Base-by-base conservation (phyloP, 2,888 invertebrate species). In the Euphydryas editha region DNA sequence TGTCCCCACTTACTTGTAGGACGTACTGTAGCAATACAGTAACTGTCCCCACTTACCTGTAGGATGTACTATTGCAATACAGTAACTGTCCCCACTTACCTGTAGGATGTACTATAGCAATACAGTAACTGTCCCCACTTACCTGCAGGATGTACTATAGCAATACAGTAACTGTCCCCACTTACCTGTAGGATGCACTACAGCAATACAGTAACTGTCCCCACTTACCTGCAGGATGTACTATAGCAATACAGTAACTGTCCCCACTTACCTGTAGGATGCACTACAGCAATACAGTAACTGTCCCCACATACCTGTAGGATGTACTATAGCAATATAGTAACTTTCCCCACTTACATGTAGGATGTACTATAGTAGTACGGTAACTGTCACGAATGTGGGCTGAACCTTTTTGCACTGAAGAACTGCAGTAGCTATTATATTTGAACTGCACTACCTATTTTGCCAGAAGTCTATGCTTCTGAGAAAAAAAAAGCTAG, bases 361-460 rank as follows among this genome's bases (percentile, higher is more conserved):
- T 66, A 86, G 6, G 65, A 66, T 3, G 56, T 67, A 0, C 65
- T 81, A 0, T 88, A 89, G 63, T 54, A 69, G 57, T 20, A 21
- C 20, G 47, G 47, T 47, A 47, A 47, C 11, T 47, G 13, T 15
- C 20, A 20, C 20, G 11, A 20, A 5, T 18, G 13, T 11, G 4
- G 18, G 8, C 44, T 17, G 6, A n/a, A n/a, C n/a, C n/a, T n/a
- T n/a, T n/a, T n/a, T n/a, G n/a, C n/a, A n/a, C n/a, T n/a, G n/a
- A n/a, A n/a, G n/a, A n/a, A n/a, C n/a, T n/a, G n/a, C n/a, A n/a
- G n/a, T n/a, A n/a, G n/a, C n/a, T n/a, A n/a, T n/a, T n/a, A n/a
- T n/a, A n/a, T n/a, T n/a, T n/a, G n/a, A n/a, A n/a, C n/a, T n/a
- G n/a, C n/a, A n/a, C n/a, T n/a, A n/a, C n/a, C n/a, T n/a, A n/a